Percentiles rank a stretch among this genome's conserved stretches.
phyloP scores from a whole-genome alignment of 64 coral and sea anemone species.

The Montipora capricornis region DNA sequence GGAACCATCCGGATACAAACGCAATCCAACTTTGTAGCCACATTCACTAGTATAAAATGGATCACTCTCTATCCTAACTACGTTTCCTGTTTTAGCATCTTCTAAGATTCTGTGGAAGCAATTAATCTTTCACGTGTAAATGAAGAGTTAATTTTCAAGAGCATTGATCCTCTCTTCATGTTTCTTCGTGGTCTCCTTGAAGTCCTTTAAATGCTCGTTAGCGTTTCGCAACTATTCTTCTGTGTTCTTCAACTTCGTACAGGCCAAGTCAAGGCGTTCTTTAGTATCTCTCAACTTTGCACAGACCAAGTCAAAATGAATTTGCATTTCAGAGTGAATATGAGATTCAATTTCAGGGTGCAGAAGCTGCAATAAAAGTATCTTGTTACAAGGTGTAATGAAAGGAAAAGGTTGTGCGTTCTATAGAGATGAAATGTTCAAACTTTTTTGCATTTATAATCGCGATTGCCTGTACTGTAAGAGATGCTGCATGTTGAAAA shows the following conservation, averaged over 20 bases:
- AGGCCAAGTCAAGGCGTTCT: too few relatives aligned
- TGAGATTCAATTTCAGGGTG: background rate
- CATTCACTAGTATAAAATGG: background rate
- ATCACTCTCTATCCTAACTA: background rate
- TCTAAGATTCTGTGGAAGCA: background rate
- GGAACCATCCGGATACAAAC: background rate
- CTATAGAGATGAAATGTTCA: too few relatives aligned
- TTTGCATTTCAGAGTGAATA: background rate
- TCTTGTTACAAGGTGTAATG: too few relatives aligned
- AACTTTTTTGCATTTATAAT: too few relatives aligned
- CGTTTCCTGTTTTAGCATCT: background rate
- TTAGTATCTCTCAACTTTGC: background rate
- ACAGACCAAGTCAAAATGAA: slow-evolving; percentile 8
- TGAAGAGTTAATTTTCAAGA: background rate
- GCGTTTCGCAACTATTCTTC: background rate
- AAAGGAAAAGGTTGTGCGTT: too few relatives aligned
- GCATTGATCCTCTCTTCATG: background rate
- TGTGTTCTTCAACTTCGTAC: background rate
- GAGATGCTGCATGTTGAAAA: too few relatives aligned
- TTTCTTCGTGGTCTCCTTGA: background rate
- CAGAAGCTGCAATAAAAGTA: too few relatives aligned
- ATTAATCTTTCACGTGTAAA: background rate
- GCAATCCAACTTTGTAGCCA: background rate
- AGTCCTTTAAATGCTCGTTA: too few relatives aligned
- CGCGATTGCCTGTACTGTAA: too few relatives aligned